Evolutionary conservation across 2,888 invertebrate genomes (phyloP), one percentile per base, ranked within the genome.

Genomic region (Melanotus villosus): DNA sequence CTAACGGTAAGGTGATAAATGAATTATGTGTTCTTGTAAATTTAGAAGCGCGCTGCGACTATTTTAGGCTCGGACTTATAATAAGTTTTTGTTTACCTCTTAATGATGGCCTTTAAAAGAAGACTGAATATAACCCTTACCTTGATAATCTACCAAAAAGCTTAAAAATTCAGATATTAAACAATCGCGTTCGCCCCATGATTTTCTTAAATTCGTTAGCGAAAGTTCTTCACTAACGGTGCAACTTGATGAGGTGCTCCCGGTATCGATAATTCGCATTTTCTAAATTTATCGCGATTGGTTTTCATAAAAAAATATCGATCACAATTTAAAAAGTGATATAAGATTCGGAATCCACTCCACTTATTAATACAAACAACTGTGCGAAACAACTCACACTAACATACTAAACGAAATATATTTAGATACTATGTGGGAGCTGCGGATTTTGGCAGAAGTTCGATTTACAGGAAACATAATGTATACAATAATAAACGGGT

Each of bases 111-210:
- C n/a, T n/a, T n/a, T n/a, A n/a, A n/a, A n/a, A n/a, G n/a, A n/a
- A n/a, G n/a, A n/a, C n/a, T n/a, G n/a, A n/a, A n/a, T n/a, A n/a
- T n/a, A n/a, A n/a, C n/a, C 7, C 70, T 77, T 80, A 88, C 88
- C 88, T 86, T 88, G 87, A 80, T 86, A 83, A 16, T 84, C 83
- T 16, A 86, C 85, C 19, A 88, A 78, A 77, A 86, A 87, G 73
- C 83, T 79, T 54, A 88, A 77, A 75, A 87, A 88, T 58, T 87
- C 85, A 1, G 83, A 80, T 68, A 86, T 83, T 18, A 84, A 74
- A 70, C 83, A 84, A 43, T 84, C 79, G 57, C 81, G 76, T 10
- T 70, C 58, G 21, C 76, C 72, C 83, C 84, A 84, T 58, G 76
- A 78, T 34, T 77, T 80, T 66, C 83, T 76, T 32, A 84, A 74